Evolutionary conservation across 2,113 vertebrate genomes (phyloP), one percentile per base, ranked within the genome.

Genomic region (Capreolus pygargus): DNA sequence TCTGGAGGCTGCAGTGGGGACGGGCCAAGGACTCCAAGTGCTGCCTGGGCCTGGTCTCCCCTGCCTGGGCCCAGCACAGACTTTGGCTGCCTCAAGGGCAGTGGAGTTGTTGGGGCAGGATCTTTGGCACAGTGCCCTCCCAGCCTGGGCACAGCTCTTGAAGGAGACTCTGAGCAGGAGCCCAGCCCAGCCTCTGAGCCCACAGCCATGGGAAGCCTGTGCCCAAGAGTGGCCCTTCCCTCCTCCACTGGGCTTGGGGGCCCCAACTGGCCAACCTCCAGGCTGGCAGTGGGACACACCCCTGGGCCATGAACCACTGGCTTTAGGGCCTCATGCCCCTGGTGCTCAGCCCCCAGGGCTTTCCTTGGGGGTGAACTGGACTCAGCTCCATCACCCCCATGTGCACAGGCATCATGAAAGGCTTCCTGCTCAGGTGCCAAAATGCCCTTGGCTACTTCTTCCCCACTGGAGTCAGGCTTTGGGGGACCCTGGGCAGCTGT

Each of bases 361-460:
- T 74, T 61, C 36, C 64, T 30, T 7, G 89, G 76, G 6, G n/a
- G 76, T 0, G 47, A 84, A 12, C 33, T 4, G 14, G 91, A 36
- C 30, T 97, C 91, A 0, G 28, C 30, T 30, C 91, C 89, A 15
- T 96, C 78, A 7, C 94, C 96, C 0, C 47, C 54, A 4, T 86
- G 81, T 13, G 93, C 92, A 28, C 2, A 61, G 50, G 89, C 86
- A 2, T 96, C 76, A 9, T 92, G 85, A 84, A 15, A 3, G 12
- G 50, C 86, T 97, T 47, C 93, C 86, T 0, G 6, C 6, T 58
- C 8, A 1, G 23, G 21, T 6, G 16, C 60, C 54, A n/a, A 5
- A 2, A 19, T 54, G 16, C 1, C n/a, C 4, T 54, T 36, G 1
- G n/a, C 86, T 85, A 12, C 60, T 55, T 74, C 30, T 30, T 90